phyloP scores from a whole-genome alignment of 2,888 invertebrate genomes.

The Drosophila mulleri region DNA sequence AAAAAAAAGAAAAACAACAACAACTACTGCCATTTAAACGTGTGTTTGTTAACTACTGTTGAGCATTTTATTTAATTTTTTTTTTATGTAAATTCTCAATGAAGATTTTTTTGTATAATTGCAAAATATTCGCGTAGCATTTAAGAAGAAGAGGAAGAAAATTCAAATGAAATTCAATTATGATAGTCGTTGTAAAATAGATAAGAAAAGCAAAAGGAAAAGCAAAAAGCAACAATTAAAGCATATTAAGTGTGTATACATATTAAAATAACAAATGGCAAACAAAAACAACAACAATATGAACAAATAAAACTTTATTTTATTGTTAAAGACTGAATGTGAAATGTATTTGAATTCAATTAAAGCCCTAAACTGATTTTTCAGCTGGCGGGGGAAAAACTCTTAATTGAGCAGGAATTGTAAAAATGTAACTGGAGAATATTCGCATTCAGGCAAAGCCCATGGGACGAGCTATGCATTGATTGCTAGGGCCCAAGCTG shows the following conservation, averaged over 20 bases:
- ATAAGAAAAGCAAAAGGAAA: constrained; percentile 12
- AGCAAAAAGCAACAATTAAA: constrained; percentile 8
- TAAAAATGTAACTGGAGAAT: not conserved
- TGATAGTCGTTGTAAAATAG: constrained; percentile 71
- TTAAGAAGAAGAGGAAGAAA: constrained; percentile 55
- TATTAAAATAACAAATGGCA: constrained; percentile 43
- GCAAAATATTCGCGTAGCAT: constrained; percentile 51
- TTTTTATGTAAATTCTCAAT: constrained; percentile 19
- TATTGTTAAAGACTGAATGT: constrained; percentile 84
- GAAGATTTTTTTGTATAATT: constrained; percentile 30
- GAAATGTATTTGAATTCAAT: constrained; percentile 16
- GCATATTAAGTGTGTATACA: constrained; percentile 64
- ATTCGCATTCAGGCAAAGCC: not conserved
- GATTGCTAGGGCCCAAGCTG: not conserved
- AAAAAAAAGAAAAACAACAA: not conserved
- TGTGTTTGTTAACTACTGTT: constrained; percentile 49
- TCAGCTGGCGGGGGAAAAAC: not conserved
- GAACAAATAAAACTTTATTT: constrained; percentile 78
- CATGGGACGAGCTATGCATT: not conserved
- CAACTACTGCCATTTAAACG: constrained; percentile 65
- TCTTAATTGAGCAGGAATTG: constrained; percentile 4
- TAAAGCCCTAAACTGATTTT: not conserved
- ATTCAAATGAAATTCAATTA: constrained; percentile 45
- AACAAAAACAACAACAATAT: constrained; percentile 51
- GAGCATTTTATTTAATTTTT: constrained; percentile 47